Conservation (phyloP, 2,113 vertebrate genomes). For the Pedionomus torquatus region DNA sequence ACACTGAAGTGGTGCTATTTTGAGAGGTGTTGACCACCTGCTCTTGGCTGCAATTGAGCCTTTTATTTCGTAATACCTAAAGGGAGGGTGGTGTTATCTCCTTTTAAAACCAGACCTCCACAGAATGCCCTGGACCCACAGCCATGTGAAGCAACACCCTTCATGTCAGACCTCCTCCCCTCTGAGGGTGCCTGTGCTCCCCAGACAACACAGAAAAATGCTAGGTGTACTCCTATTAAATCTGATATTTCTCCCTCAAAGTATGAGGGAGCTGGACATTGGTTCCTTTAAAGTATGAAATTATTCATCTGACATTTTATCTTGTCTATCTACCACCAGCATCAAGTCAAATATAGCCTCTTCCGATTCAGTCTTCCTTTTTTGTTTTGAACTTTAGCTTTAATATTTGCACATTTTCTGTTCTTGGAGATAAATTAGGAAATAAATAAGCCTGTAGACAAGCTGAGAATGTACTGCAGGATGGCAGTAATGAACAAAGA, state of each 20-base stretch:
- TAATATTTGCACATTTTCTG: background rate
- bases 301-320: slow-evolving; percentile 1
- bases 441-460: background rate
- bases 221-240: fast-evolving
- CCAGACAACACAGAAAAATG: background rate
- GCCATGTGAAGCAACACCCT: fast-evolving
- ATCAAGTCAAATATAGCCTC: background rate
- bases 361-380: background rate
- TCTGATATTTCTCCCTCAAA: background rate
- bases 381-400: background rate
- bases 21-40: background rate
- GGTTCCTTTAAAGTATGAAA: background rate
- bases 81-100: fast-evolving
- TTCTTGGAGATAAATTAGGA: background rate
- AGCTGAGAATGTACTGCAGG: background rate
- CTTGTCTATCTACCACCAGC: background rate
- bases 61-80: fast-evolving
- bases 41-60: background rate
- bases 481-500: background rate
- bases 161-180: background rate
- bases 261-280: fast-evolving
- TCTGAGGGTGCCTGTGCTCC: fast-evolving
- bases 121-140: fast-evolving
- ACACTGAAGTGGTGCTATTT: background rate
- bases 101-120: background rate